Evolutionary conservation across 1,140 invertebrate genomes (phyloP).

Genomic region (Argopecten irradians): DNA sequence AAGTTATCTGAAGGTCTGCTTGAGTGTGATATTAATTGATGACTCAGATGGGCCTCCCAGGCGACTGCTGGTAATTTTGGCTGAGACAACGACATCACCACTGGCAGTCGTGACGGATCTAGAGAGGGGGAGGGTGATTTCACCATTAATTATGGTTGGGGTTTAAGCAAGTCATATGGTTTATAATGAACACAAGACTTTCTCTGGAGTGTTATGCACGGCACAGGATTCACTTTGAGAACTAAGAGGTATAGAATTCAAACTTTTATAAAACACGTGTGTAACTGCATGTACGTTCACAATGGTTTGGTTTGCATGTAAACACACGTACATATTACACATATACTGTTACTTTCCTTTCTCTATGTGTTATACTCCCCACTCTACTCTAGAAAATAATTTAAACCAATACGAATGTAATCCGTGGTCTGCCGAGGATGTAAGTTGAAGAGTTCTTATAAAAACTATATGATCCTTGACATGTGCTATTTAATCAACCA

Average conservation of each 20-base stretch:
- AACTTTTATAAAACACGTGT: no score
- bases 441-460: no score
- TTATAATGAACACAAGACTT: not conserved
- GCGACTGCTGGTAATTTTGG: not conserved
- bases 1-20: not conserved
- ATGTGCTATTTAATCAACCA: no score
- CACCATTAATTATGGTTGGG: not conserved
- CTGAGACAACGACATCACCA: not conserved
- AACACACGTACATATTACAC: not conserved
- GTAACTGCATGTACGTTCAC: no score
- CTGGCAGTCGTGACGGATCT: not conserved
- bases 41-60: not conserved
- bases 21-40: not conserved
- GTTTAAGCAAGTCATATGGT: not conserved
- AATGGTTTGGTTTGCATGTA: not conserved
- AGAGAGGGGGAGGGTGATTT: not conserved
- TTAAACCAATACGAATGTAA: no score
- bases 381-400: no score
- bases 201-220: not conserved
- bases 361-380: no score
- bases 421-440: no score
- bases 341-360: no score
- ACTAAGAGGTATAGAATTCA: not conserved
- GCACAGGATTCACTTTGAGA: not conserved
- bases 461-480: no score